Evolutionary conservation across 2,888 invertebrate genomes (phyloP).

Genomic region (Nephrocerus scutellatus): DNA sequence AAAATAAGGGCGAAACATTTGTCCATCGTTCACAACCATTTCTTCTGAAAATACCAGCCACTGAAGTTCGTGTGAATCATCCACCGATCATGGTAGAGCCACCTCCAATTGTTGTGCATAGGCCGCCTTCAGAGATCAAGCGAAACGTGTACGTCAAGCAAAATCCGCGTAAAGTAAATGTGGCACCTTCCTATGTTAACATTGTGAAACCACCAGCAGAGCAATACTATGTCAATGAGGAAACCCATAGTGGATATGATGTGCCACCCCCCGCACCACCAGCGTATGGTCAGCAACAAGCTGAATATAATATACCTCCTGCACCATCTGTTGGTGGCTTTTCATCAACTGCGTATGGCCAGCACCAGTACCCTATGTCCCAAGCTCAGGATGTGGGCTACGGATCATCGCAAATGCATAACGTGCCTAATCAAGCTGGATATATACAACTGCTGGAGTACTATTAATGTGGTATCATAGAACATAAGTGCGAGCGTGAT

Average conservation of each 20-base stretch:
- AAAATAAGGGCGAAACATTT: conserved; percentile 45
- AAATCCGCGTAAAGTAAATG: conserved; percentile 43
- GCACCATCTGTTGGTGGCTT: too few species aligned
- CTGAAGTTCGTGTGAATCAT: conserved; percentile 44
- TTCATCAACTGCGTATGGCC: too few species aligned
- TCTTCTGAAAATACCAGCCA: conserved; percentile 45
- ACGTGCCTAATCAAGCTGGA: too few species aligned
- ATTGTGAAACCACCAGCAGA: conserved; percentile 46
- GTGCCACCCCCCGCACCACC: background rate
- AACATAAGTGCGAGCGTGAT: too few species aligned
- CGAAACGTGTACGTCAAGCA: conserved; percentile 43
- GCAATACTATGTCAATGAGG: conserved; percentile 44
- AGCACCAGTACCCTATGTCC: too few species aligned
- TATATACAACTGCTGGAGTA: too few species aligned
- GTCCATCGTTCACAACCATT: conserved; percentile 45
- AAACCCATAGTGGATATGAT: too few species aligned
- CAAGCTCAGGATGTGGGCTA: too few species aligned
- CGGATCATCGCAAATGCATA: too few species aligned
- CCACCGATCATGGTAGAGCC: conserved; percentile 45
- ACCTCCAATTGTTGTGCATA: conserved; percentile 45
- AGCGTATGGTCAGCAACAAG: conserved; percentile 17
- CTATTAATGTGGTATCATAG: too few species aligned
- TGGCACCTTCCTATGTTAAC: conserved; percentile 45
- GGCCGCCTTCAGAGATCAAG: conserved; percentile 44
- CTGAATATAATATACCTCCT: too few species aligned